Percentiles rank a stretch among this genome's conserved stretches.
Evolutionary conservation across 2,113 vertebrate genomes (phyloP).

Genomic region (Paedocypris sp.): DNA sequence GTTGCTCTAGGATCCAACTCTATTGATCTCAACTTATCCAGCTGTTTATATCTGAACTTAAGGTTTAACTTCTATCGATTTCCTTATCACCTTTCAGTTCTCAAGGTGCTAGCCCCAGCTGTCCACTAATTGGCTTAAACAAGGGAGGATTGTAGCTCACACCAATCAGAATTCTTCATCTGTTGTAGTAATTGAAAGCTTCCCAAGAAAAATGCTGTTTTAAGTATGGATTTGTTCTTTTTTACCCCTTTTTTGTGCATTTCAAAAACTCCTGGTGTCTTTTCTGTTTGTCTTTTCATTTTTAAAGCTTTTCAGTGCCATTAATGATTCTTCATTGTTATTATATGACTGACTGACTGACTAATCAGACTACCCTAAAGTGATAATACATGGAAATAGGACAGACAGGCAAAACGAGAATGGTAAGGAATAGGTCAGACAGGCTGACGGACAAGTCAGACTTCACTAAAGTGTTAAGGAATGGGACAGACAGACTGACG

Average conservation of each 20-base stretch:
- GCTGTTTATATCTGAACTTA: conserved; percentile 71
- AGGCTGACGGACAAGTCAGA: no score
- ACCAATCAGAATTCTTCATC: neutral
- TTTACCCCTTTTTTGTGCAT: no score
- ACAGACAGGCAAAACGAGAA: no score
- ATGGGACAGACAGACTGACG: no score
- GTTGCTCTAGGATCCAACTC: conserved; percentile 52
- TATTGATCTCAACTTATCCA: conserved; percentile 72
- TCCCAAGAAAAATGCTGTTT: neutral
- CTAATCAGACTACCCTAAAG: no score
- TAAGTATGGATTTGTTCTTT: neutral
- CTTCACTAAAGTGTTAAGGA: no score
- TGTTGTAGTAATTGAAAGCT: neutral
- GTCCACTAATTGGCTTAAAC: conserved; percentile 59
- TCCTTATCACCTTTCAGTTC: conserved; percentile 49
- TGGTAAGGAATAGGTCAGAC: no score
- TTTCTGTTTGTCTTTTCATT: no score
- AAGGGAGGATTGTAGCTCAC: neutral
- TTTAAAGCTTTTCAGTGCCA: no score
- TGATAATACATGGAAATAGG: no score
- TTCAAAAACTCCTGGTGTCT: neutral
- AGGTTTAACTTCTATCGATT: conserved; percentile 68
- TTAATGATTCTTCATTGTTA: no score
- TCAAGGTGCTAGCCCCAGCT: conserved; percentile 57
- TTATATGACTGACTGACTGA: no score